Evolutionary conservation across 2,888 invertebrate genomes (phyloP), one percentile per base, ranked within the genome.

Genomic region (Drosophila aldrichi): DNA sequence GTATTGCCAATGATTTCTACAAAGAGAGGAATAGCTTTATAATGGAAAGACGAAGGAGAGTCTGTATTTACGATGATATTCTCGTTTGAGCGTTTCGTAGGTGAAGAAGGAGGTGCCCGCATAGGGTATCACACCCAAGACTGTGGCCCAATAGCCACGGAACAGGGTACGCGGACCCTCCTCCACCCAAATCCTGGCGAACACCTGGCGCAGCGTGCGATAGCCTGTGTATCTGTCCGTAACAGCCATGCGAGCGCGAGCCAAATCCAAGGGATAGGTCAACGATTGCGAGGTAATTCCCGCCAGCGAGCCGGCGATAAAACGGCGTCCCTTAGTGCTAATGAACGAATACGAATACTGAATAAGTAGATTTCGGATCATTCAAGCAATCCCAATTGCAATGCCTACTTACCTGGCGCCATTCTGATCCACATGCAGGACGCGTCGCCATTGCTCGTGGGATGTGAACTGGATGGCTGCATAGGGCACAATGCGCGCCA

Each of bases 41-140:
- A 16, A 32, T 20, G 18, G 20, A 32, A 25, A 0, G 1, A 3
- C 3, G n/a, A 14, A 1, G 0, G 29, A 41, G 16, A 12, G 41
- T 29, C 14, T 93, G 94, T 25, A 25, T 93, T 94, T 92, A 97
- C 97, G 96, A 89, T 94, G 93, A 90, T 97, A 95, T 84, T 95
- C 93, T 70, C 95, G 95, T 92, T 99, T 99, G 32, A 99, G 94
- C 0, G 97, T 96, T 94, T 99, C 99, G 92, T 98, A 99, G 0
- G 98, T 99, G 93, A 97, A 99, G 94, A 99, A 99, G 18, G 98
- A 98, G 57, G 97, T 97, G 5, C 99, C 99, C 0, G 99, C 98
- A 93, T 99, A 99, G 0, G 98, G 98, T 79, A 99, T 96, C 5
- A 98, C 98, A 0, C 99, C 99, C 22, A 98, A 92, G 60, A 99